Base-by-base conservation (phyloP, 30 jellyfish, hydroid and myxozoan species). In the Calvadosia cruxmelitensis region DNA sequence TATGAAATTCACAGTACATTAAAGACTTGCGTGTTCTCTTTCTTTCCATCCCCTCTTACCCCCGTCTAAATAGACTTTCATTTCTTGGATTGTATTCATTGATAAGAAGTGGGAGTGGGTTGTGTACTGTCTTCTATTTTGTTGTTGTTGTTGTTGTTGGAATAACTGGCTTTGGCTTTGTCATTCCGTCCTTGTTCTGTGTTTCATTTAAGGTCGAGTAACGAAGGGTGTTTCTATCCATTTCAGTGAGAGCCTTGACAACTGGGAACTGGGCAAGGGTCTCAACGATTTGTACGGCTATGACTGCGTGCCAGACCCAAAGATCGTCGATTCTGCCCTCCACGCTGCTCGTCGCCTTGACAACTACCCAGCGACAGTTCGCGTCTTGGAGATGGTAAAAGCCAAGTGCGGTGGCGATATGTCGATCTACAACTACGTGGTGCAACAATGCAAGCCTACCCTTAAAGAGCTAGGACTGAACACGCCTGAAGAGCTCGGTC, bases 271-370 rank as follows among this genome's bases (percentile, higher is more conserved):
- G 67, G 75, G 97, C 1, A 75, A 78, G 80, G 97, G 97, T 15
- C 71, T 87, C 77, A 87, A 87, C 76, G 94, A 87, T 26, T 70
- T 87, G 36, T 76, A 87, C 57, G 97, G 94, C 3, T 85, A 80
- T 72, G 97, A 87, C 72, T 84, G 79, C 33, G 93, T 87, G 0
- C 97, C 97, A 63, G 97, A 87, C 57, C 97, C 97, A 63, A 87
- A 87, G 86, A 87, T 87, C 71, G 75, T 87, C 27, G 64, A 70
- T 34, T 84, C 97, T 28, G 97, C 97, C 3, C 73, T 87, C 33
- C 74, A 64, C 49, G 97, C 97, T 3, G 97, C 26, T 53, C 63
- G 82, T 26, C 85, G 97, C 20, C 67, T 87, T n/a, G 64, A 87
- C 63, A 93, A 87, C 31, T 75, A 50, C 63, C 88, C 94, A 31